Conservation (phyloP, 2,888 invertebrate genomes). For the Dioctria linearis region DNA sequence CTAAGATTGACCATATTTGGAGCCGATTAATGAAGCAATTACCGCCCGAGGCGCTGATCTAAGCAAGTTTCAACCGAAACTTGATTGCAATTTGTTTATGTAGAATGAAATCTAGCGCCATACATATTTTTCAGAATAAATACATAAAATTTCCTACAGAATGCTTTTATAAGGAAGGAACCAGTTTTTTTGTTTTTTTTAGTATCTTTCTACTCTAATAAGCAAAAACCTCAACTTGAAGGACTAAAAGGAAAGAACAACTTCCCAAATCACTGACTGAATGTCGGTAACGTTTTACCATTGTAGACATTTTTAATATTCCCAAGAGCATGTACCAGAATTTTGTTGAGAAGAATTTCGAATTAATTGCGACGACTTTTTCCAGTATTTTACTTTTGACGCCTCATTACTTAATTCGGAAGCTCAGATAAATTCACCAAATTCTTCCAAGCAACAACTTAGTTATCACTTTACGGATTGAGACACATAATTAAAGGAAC, state of each 20-base stretch:
- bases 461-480: slow-evolving; percentile 44
- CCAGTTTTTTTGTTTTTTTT: too few species aligned
- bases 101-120: background rate
- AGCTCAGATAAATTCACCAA: slow-evolving; percentile 14
- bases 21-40: slow-evolving; percentile 61
- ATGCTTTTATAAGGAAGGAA: too few species aligned
- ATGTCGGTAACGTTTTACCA: background rate
- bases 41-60: slow-evolving; percentile 57
- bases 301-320: background rate
- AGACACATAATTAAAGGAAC: slow-evolving; percentile 8
- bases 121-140: too few species aligned
- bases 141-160: too few species aligned
- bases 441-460: slow-evolving; percentile 41
- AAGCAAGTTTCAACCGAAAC: slow-evolving; percentile 57
- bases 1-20: slow-evolving; percentile 60
- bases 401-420: slow-evolving; percentile 50
- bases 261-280: background rate
- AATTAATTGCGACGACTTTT: slow-evolving; percentile 5
- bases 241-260: too few species aligned
- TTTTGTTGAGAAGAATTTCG: background rate
- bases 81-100: slow-evolving; percentile 41
- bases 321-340: background rate
- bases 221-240: too few species aligned
- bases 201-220: too few species aligned
- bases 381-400: slow-evolving; percentile 3